Base-by-base conservation (phyloP, 2,113 vertebrate genomes). In the Glaucidium brasilianum region DNA sequence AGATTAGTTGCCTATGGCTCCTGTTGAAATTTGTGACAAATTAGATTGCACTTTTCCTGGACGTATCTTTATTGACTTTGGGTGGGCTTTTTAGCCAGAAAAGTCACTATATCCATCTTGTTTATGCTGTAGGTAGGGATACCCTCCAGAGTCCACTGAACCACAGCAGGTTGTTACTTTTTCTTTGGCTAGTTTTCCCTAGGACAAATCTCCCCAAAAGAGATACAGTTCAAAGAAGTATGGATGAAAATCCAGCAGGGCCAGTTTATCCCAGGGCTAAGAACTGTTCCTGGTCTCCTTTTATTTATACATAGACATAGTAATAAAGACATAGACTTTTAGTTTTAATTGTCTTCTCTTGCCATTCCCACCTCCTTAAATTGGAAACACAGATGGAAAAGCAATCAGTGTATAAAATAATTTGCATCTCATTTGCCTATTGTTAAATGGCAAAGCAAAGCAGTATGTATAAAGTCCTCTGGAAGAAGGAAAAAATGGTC, bases 361-460 rank as follows among this genome's bases (percentile, higher is more conserved):
- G 30, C 41, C 72, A n/a, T 83, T 94, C 45, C 49, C 88, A 52
- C 11, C 50, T 60, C 22, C 83, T 92, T 68, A 94, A 93, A 90
- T 34, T 72, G 43, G 32, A 80, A 97, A 96, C 50, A 95, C 95
- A 98, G 95, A 97, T 96, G 93, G 95, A 97, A 97, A 98, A 96
- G 47, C 87, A 97, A 90, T 89, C 89, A 97, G 69, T 92, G 66
- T 79, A 85, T 74, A 95, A 97, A 97, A 90, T 97, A 95, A 97
- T 97, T 97, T 97, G 53, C 84, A 84, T 90, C 58, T 97, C 37
- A 93, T 97, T 97, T 97, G 76, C 62, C 62, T 94, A 75, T 68
- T 94, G 80, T 58, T 91, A 83, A 56, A 94, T 80, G 66, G 95
- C 94, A 95, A 94, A 97, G 77, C 10, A 93, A 97, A 95, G 32